These are phyloP conservation scores for Halichondria panicea DNA, from an alignment of 37 sponge, comb jelly and placozoan species.

Conservation along the genomic window DNA sequence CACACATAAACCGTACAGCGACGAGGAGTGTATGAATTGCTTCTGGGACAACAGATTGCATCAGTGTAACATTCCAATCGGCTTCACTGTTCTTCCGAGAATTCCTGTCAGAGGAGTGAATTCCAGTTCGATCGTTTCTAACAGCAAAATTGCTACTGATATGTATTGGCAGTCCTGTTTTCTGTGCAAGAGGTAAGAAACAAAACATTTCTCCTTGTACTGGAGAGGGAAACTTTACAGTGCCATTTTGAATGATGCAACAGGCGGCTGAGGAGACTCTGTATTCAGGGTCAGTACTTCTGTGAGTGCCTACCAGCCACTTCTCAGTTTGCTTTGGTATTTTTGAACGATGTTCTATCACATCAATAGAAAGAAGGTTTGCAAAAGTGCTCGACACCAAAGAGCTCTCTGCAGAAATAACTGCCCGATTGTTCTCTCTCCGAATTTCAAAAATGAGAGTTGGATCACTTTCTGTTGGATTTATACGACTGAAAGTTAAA, in stretches of 20 bases:
- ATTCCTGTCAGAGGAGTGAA: conserved; percentile 7
- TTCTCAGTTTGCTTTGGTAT: not conserved
- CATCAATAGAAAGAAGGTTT: too few species aligned
- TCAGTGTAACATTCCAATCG: conserved; percentile 42
- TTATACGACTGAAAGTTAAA: conserved; percentile 30
- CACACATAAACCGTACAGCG: not conserved
- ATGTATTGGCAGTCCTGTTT: conserved; percentile 55
- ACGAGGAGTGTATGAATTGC: conserved; percentile 30
- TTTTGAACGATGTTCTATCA: not conserved
- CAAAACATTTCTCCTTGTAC: conserved; percentile 36
- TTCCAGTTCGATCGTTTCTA: conserved; percentile 36
- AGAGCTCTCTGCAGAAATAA: too few species aligned
- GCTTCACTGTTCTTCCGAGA: not conserved
- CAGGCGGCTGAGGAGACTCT: conserved; percentile 27
- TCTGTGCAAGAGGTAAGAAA: conserved; percentile 29
- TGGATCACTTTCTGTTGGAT: not conserved
- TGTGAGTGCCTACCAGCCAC: conserved; percentile 2
- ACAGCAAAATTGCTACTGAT: conserved; percentile 63
- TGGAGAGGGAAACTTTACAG: not conserved
- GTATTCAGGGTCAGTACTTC: not conserved
- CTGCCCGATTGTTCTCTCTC: too few species aligned
- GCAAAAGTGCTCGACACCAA: too few species aligned
- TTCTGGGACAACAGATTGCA: conserved; percentile 25
- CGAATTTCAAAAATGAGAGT: too few species aligned
- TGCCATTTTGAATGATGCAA: not conserved